A percentile compares a stretch with the other conserved stretches of the same genome.
phyloP scores from a whole-genome alignment of 2,797 vertebrate species.

The Malacoctenus gilli region DNA sequence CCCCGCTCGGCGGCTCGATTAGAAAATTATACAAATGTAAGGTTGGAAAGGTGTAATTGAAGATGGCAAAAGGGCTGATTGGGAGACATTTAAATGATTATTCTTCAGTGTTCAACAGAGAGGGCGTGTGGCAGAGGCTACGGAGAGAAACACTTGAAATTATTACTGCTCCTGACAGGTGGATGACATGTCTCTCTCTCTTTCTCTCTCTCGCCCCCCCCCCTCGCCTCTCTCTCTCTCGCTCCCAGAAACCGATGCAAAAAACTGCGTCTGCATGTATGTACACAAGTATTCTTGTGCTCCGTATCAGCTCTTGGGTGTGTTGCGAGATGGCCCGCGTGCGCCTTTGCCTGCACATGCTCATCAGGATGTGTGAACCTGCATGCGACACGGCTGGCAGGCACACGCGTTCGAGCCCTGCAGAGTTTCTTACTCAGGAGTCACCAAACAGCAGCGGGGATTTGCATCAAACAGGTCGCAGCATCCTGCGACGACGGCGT shows the following conservation, averaged over 20 bases:
- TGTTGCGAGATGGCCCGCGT: constrained; percentile 4
- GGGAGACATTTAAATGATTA: constrained; percentile 98
- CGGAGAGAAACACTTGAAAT: constrained; percentile 89
- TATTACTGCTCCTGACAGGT: constrained; percentile 89
- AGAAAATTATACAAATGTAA: constrained; percentile 99
- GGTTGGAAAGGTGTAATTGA: constrained; percentile 99
- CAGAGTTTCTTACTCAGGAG: constrained; percentile 58
- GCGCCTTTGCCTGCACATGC: constrained; percentile 23
- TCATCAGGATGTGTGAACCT: constrained; percentile 27
- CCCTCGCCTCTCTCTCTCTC: constrained; percentile 34
- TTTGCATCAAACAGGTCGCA: constrained; percentile 73
- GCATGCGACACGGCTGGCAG: constrained; percentile 28
- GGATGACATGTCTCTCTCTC: constrained; percentile 65
- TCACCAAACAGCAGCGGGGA: constrained; percentile 64
- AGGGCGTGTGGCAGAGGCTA: constrained; percentile 88
- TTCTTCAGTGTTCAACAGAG: constrained; percentile 91
- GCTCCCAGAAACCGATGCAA: constrained; percentile 28
- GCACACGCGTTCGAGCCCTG: constrained; percentile 63
- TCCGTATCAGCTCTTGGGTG: not conserved
- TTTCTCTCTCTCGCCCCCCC: constrained; percentile 32
- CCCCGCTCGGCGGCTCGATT: constrained; percentile 91
- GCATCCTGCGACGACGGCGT: constrained; percentile 68
- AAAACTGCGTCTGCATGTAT: constrained; percentile 20
- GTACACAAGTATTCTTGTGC: not conserved
- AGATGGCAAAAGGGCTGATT: constrained; percentile 96